These are phyloP conservation scores for Nibea coibor DNA, from an alignment of 2,113 vertebrate genomes.

Conservation along the genomic window DNA sequence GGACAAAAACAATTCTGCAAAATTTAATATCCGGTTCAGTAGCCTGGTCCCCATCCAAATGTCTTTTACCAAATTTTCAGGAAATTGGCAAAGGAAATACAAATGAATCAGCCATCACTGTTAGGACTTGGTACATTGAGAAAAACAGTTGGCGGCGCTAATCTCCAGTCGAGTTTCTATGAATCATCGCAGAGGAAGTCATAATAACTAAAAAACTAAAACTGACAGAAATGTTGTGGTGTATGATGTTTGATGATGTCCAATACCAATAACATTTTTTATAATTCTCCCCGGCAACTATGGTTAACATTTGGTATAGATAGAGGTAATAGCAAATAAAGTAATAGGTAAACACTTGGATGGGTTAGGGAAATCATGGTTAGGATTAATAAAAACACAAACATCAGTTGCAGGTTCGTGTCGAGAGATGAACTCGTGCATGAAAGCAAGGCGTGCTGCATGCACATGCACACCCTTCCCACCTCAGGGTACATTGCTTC, in stretches of 20 bases:
- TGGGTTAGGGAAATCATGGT: too few relatives aligned
- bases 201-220: too few relatives aligned
- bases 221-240: too few relatives aligned
- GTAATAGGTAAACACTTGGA: too few relatives aligned
- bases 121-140: neutral
- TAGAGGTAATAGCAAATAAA: too few relatives aligned
- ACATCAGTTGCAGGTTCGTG: neutral
- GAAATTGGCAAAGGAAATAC: neutral
- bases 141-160: neutral
- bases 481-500: neutral
- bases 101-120: neutral
- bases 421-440: neutral
- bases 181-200: too few relatives aligned
- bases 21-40: neutral
- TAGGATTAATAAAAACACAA: too few relatives aligned
- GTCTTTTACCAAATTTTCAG: neutral
- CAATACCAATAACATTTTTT: too few relatives aligned
- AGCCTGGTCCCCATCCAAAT: neutral
- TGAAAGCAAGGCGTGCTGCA: neutral
- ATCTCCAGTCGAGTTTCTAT: too few relatives aligned
- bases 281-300: too few relatives aligned
- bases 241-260: too few relatives aligned
- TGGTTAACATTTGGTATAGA: too few relatives aligned
- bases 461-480: neutral
- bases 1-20: neutral